Percentiles rank a stretch among this genome's conserved stretches.
Evolutionary conservation across 2,888 invertebrate species (phyloP).

Genomic region (Sarcophaga subvicina): DNA sequence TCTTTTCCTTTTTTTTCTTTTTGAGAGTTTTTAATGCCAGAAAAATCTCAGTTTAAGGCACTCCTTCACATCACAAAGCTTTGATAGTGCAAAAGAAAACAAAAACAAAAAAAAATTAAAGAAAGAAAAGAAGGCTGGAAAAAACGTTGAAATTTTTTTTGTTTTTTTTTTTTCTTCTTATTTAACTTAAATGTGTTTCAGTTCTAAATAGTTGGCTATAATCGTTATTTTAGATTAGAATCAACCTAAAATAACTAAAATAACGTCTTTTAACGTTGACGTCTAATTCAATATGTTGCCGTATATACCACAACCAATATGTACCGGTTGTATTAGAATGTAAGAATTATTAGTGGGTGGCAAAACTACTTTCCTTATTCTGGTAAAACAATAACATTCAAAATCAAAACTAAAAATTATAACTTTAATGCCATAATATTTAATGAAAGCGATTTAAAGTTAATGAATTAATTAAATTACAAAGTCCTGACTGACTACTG

Average conservation of each 20-base stretch:
- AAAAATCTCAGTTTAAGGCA: conserved; percentile 60
- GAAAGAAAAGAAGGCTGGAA: conserved; percentile 11
- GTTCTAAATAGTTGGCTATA: conserved; percentile 61
- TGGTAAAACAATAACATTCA: background rate
- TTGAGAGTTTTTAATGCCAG: conserved; percentile 1
- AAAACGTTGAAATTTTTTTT: conserved; percentile 42
- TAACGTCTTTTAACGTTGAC: conserved; percentile 64
- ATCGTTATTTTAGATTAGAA: conserved; percentile 66
- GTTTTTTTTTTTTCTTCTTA: conserved; percentile 14
- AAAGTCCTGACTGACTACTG: too few species aligned
- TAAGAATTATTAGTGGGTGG: conserved; percentile 38
- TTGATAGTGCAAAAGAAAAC: background rate
- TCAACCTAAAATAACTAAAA: conserved; percentile 62
- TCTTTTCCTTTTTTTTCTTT: background rate
- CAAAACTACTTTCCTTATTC: background rate
- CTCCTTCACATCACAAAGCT: conserved; percentile 56
- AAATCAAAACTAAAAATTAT: too few species aligned
- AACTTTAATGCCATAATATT: too few species aligned
- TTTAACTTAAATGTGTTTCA: conserved; percentile 59
- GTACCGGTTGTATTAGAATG: background rate
- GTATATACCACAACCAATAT: background rate
- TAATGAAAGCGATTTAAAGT: too few species aligned
- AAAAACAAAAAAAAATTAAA: background rate
- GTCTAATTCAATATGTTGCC: conserved; percentile 58
- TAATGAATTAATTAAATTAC: too few species aligned